These are phyloP conservation scores for Pseudopleuronectes americanus DNA, from an alignment of 2,797 vertebrate species.

Conservation along the genomic window DNA sequence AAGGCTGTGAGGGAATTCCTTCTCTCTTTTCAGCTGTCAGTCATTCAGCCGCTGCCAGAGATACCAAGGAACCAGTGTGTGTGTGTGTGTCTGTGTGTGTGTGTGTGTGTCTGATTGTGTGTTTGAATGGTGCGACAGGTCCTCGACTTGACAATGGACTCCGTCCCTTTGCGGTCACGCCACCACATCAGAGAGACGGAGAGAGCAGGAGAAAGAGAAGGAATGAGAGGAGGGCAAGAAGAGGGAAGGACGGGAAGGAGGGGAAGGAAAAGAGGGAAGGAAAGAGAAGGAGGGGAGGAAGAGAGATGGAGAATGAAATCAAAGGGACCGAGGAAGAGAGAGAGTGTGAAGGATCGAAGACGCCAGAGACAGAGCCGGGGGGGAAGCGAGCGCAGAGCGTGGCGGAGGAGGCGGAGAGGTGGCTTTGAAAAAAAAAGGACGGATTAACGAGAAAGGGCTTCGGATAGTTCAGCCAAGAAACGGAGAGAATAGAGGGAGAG, in stretches of 20 bases:
- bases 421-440: slow-evolving; percentile 51
- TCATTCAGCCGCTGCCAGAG: slow-evolving; percentile 76
- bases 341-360: slow-evolving; percentile 21
- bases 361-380: slow-evolving; percentile 35
- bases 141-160: slow-evolving; percentile 72
- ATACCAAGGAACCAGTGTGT: slow-evolving; percentile 69
- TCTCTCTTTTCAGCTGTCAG: slow-evolving; percentile 74
- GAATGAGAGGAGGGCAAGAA: slow-evolving; percentile 14
- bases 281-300: not conserved
- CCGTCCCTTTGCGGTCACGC: slow-evolving; percentile 78
- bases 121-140: slow-evolving; percentile 70
- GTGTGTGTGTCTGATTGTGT: slow-evolving; percentile 48
- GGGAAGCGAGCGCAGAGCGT: slow-evolving; percentile 69
- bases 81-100: slow-evolving; percentile 44
- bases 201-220: slow-evolving; percentile 27
- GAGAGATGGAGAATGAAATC: not conserved
- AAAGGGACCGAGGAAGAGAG: not conserved
- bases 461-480: slow-evolving; percentile 75
- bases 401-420: slow-evolving; percentile 65
- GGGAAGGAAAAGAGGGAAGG: not conserved
- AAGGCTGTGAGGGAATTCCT: slow-evolving; percentile 81
- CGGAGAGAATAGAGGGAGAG: slow-evolving; percentile 62
- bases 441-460: slow-evolving; percentile 69
- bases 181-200: slow-evolving; percentile 62
- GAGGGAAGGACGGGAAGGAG: slow-evolving; percentile 13